Conservation (phyloP, 2,113 vertebrate genomes). For the Microtus oregoni region DNA sequence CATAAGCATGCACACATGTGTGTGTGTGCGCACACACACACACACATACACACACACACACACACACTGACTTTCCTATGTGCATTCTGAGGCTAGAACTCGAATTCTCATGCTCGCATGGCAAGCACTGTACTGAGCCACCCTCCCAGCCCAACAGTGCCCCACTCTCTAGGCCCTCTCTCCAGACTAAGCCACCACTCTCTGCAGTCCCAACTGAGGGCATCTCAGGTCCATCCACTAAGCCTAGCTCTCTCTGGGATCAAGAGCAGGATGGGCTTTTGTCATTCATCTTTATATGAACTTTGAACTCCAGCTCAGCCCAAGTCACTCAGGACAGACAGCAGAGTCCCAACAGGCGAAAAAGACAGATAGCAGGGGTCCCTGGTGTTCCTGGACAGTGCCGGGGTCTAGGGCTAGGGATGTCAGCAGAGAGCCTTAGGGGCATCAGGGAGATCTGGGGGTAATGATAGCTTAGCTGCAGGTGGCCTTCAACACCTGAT, state of each 20-base stretch:
- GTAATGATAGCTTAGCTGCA: background rate
- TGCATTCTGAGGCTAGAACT: background rate
- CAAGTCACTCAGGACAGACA: background rate
- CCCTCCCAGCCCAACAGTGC: background rate
- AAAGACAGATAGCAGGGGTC: background rate
- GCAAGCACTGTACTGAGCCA: background rate
- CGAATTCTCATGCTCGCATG: background rate
- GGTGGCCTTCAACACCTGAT: background rate
- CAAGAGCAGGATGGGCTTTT: background rate
- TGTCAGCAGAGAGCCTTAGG: background rate
- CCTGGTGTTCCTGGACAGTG: background rate
- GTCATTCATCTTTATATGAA: background rate
- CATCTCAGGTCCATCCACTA: background rate
- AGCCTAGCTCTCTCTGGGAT: background rate
- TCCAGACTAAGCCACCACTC: background rate
- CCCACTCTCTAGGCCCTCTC: background rate
- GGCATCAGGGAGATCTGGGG: background rate
- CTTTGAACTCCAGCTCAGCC: background rate
- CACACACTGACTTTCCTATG: background rate
- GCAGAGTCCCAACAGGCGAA: background rate
- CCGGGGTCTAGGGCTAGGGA: background rate
- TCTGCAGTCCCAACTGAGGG: background rate
- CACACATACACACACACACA: background rate
- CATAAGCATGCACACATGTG: too few species aligned
- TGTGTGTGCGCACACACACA: background rate